Conservation (phyloP, 2,113 vertebrate species). For the Cervus canadensis region DNA sequence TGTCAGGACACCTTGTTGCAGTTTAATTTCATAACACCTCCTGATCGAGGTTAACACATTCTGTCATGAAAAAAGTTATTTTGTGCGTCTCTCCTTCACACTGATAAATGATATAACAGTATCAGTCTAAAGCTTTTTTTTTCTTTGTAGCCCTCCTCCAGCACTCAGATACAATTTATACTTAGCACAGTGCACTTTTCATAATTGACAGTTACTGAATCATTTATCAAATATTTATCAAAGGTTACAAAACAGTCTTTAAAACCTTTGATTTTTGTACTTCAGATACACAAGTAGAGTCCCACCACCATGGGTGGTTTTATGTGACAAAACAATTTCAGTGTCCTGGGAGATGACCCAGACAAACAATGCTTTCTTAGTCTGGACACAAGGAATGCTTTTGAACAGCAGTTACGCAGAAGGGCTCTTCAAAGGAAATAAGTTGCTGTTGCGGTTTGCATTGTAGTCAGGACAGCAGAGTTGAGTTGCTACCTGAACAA, state of each 20-base stretch:
- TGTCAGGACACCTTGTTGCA: too few relatives aligned
- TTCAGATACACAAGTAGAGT: background rate
- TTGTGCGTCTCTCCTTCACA: background rate
- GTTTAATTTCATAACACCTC: background rate
- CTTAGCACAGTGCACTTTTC: background rate
- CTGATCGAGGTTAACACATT: background rate
- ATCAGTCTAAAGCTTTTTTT: background rate
- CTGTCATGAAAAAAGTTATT: background rate
- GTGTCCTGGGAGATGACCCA: conserved; percentile 54
- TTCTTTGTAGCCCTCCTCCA: background rate
- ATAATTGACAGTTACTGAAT: background rate
- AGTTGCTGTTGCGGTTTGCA: background rate
- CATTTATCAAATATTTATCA: conserved; percentile 30
- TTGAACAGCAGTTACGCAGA: background rate
- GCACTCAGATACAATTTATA: background rate
- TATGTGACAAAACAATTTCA: background rate
- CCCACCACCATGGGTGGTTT: background rate
- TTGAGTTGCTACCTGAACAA: background rate
- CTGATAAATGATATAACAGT: background rate
- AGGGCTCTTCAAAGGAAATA: background rate
- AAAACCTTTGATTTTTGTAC: conserved; percentile 5
- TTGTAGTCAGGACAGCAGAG: background rate
- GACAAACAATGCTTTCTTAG: conserved; percentile 28
- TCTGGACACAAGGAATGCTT: background rate
- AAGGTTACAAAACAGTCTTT: background rate